Evolutionary conservation across 2,797 vertebrate genomes (phyloP), one percentile per base, ranked within the genome.

Genomic region (Alcedo quadribrachys): DNA sequence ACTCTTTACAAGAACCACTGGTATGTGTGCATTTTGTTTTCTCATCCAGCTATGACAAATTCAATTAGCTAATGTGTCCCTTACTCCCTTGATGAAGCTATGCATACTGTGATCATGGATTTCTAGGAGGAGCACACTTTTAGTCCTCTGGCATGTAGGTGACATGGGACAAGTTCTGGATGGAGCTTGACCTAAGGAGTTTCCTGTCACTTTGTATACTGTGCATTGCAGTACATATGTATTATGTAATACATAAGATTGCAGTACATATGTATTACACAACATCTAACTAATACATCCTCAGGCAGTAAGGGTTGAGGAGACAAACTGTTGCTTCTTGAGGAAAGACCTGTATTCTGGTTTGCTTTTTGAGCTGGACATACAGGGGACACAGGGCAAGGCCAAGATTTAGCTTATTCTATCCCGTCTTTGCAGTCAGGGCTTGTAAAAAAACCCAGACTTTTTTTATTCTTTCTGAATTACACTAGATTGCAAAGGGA

Each of bases 1-100:
- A 45, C 61, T 74, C 50, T 93, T 92, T 94, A 81, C 82, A 85
- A 77, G 89, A 91, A 88, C 46, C 53, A 55, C 45, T 84, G 76
- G 53, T 22, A 61, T 46, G 17, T 70, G 11, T 57, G 60, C 19
- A 16, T 68, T 89, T 80, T 81, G 45, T 90, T 93, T 93, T 75
- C 81, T 78, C 42, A 75, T 73, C 58, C 76, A 87, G 43, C 68
- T 67, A 61, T 45, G 75, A 75, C 60, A 85, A 71, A 85, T 84
- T 85, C 71, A 93, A 83, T 92, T 92, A 94, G 66, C 24, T 83
- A 69, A 89, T 66, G 43, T 58, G 58, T 92, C 50, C 33, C 43
- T 63, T 54, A 60, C 20, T 86, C 24, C 24, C 65, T 84, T 76
- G 53, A 58, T 15, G 15, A 16, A 37, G 18, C n/a, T 78, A 27